These are phyloP conservation scores for Propithecus perrieri DNA, from an alignment of 2,797 vertebrate species.

Conservation along the genomic window DNA sequence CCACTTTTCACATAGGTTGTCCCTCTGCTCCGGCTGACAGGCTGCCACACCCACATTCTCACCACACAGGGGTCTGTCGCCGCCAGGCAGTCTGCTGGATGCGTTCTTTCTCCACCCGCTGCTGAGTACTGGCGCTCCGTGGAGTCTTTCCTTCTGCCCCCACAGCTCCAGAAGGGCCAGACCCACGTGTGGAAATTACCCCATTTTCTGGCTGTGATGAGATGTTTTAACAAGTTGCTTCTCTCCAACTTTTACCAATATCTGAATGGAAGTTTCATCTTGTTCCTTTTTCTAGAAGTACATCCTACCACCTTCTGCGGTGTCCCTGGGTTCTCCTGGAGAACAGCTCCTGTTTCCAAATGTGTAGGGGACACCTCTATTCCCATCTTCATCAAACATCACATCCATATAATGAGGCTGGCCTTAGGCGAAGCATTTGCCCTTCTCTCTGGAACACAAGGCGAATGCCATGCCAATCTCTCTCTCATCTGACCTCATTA, in stretches of 20 bases:
- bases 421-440: background rate
- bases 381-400: background rate
- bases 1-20: background rate
- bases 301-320: background rate
- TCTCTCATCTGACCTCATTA: background rate
- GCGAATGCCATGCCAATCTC: background rate
- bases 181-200: background rate
- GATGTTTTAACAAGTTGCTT: background rate
- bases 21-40: background rate
- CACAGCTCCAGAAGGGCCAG: background rate
- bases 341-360: background rate
- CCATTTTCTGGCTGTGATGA: background rate
- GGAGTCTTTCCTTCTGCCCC: background rate
- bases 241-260: background rate
- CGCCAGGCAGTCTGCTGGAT: too few species aligned
- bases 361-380: background rate
- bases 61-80: rapidly evolving
- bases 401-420: background rate
- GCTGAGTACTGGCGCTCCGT: rapidly evolving
- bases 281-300: background rate
- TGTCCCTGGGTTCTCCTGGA: background rate
- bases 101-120: background rate
- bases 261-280: background rate
- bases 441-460: background rate
- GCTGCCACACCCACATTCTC: background rate